Evolutionary conservation across 2,888 invertebrate genomes (phyloP), one percentile per base, ranked within the genome.

Genomic region (Pasiphila rectangulata): DNA sequence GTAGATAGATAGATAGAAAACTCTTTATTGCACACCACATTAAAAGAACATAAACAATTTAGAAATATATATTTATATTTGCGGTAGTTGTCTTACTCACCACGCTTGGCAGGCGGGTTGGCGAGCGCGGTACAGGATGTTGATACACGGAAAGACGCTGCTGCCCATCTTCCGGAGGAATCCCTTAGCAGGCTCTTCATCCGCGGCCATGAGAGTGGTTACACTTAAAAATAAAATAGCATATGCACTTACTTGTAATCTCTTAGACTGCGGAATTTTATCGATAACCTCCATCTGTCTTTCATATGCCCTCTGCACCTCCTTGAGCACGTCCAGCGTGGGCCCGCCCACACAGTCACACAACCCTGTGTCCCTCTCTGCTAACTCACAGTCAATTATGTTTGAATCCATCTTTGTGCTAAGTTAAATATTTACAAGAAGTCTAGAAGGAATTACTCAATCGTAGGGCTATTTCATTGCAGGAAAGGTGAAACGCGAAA

Each of bases 291-390:
- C 79, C 73, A 94, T 81, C 49, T 92, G 90, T 24, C 89, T 81
- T 56, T 93, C 90, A 64, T 93, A 94, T 0, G 92, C 80, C 41
- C 79, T 74, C 65, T 91, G 92, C 54, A 94, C 91, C 46, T 93
- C 90, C 34, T 83, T 76, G 39, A 93, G 82, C 55, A 93, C 90
- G 32, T 69, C 79, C 41, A 91, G 79, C 15, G 86, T 60, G 2
- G 71, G 63, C 1, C 67, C 72, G 1, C 63, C 68, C 39, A 54
- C 59, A 44, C 78, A 75, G 36, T 52, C 68, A 46, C 79, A 79
- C 47, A 49, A 19, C 2, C 57, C 72, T 0, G 58, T 43, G 35
- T 66, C 72, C 23, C 68, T 52, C 64, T 67, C 73, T n/a, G 64
- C 64, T 17, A 56, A n/a, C 25, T 70, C 74, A 13, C 64, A 60